These are phyloP conservation scores for Trypoxylon attenuatum DNA, from an alignment of 2,888 invertebrate species.

Conservation along the genomic window DNA sequence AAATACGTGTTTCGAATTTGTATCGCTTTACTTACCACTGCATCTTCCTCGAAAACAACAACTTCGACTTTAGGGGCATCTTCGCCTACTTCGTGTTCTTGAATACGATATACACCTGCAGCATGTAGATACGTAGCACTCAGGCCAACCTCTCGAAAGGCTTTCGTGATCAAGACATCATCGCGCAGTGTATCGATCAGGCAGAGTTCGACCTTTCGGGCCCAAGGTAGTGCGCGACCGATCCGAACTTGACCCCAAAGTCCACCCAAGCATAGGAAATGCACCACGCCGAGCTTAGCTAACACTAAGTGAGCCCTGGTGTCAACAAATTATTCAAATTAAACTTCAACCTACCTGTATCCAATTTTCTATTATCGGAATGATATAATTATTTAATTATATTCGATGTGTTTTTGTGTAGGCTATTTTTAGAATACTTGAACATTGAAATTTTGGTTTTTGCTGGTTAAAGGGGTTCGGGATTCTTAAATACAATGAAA, in stretches of 20 bases:
- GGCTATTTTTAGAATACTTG: background rate
- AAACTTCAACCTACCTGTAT: too few relatives aligned
- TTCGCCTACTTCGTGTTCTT: slow-evolving; percentile 64
- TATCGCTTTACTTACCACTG: slow-evolving; percentile 68
- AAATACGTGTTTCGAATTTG: too few relatives aligned
- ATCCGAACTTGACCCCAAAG: slow-evolving; percentile 78
- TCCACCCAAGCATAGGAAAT: slow-evolving; percentile 78
- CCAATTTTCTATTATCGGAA: too few relatives aligned
- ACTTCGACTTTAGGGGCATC: slow-evolving; percentile 72
- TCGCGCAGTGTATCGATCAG: slow-evolving; percentile 74
- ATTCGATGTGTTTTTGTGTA: too few relatives aligned
- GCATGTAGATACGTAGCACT: slow-evolving; percentile 75
- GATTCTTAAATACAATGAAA: too few relatives aligned
- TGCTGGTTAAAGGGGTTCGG: too few relatives aligned
- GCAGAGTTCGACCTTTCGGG: slow-evolving; percentile 76
- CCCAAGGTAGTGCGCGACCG: slow-evolving; percentile 77
- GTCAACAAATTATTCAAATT: too few relatives aligned
- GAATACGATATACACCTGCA: slow-evolving; percentile 75
- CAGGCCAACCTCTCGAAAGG: slow-evolving; percentile 75
- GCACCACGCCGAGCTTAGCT: slow-evolving; percentile 74
- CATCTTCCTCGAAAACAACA: slow-evolving; percentile 76
- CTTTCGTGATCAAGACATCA: slow-evolving; percentile 74
- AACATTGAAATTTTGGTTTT: too few relatives aligned
- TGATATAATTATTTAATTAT: background rate
- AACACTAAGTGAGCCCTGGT: slow-evolving; percentile 73